Percentiles rank a stretch among this genome's conserved stretches.
Conservation (phyloP, 2,888 invertebrate genomes). For the Drosophila nr. fundita region DNA sequence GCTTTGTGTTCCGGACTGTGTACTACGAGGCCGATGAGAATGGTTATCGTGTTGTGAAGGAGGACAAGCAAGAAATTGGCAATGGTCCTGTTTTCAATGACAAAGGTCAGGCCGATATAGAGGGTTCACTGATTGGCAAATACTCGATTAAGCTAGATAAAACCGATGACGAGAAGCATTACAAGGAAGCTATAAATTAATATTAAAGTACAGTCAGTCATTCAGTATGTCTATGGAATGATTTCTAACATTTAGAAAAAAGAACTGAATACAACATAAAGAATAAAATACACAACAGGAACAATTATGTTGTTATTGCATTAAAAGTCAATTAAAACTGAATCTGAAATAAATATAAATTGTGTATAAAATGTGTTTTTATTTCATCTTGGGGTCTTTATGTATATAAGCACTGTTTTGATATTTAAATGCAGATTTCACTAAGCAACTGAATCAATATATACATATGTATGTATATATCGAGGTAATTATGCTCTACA, state of each 20-base stretch:
- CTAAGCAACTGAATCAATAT: background rate
- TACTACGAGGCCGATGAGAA: conserved; percentile 87
- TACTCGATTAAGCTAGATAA: conserved; percentile 85
- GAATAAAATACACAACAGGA: conserved; percentile 18
- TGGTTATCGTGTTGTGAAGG: conserved; percentile 87
- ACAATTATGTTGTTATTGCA: conserved; percentile 38
- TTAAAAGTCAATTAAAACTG: conserved; percentile 39
- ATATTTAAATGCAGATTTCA: no score
- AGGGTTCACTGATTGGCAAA: conserved; percentile 84
- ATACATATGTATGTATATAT: background rate
- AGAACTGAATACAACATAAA: conserved; percentile 77
- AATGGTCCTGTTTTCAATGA: conserved; percentile 85
- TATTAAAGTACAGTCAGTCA: conserved; percentile 11
- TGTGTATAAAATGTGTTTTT: background rate
- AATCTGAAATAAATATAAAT: conserved; percentile 7
- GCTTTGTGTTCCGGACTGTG: conserved; percentile 86
- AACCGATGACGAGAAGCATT: conserved; percentile 82
- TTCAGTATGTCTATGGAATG: conserved; percentile 21
- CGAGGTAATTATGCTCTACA: background rate
- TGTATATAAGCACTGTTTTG: no score
- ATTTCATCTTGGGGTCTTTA: background rate
- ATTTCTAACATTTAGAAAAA: conserved; percentile 83
- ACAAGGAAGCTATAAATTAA: conserved; percentile 71
- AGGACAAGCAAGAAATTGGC: conserved; percentile 85
- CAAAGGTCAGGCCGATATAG: conserved; percentile 85